Conservation (phyloP, 2,888 invertebrate species). For the Muschampia plurimacula region DNA sequence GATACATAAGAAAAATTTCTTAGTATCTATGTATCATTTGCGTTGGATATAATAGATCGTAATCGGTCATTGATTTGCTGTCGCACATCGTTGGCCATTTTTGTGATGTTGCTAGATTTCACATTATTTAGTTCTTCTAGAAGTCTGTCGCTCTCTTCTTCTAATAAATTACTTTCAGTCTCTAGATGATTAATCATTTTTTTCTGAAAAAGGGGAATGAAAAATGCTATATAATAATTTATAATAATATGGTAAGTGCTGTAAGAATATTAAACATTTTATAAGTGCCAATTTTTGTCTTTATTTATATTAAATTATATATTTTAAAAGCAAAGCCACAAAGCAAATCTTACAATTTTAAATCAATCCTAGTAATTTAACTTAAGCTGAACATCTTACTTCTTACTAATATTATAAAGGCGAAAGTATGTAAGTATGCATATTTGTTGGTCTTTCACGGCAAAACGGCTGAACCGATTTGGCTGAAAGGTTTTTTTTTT, state of each 20-base stretch:
- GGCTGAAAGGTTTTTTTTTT: too few relatives aligned
- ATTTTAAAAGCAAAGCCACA: too few relatives aligned
- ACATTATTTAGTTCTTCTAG: conserved; percentile 6
- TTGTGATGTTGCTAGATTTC: not conserved
- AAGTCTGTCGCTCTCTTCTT: conserved; percentile 10
- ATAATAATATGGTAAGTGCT: not conserved
- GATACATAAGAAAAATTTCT: not conserved
- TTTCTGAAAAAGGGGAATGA: not conserved
- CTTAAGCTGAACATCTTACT: too few relatives aligned
- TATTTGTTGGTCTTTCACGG: too few relatives aligned
- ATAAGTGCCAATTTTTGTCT: too few relatives aligned
- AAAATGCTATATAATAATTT: not conserved
- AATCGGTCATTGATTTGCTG: conserved; percentile 29
- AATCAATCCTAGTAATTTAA: too few relatives aligned
- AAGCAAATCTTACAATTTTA: too few relatives aligned
- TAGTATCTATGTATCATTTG: not conserved
- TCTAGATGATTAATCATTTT: not conserved
- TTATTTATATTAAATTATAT: too few relatives aligned
- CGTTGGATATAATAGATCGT: conserved; percentile 15
- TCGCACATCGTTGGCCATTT: conserved; percentile 10
- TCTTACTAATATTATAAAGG: too few relatives aligned
- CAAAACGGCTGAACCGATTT: too few relatives aligned
- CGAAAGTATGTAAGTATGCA: too few relatives aligned
- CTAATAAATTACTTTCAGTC: conserved; percentile 7
- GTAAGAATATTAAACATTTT: too few relatives aligned